Evolutionary conservation across 1,140 invertebrate genomes (phyloP), one percentile per base, ranked within the genome.

Genomic region (Zaprionus taronus): DNA sequence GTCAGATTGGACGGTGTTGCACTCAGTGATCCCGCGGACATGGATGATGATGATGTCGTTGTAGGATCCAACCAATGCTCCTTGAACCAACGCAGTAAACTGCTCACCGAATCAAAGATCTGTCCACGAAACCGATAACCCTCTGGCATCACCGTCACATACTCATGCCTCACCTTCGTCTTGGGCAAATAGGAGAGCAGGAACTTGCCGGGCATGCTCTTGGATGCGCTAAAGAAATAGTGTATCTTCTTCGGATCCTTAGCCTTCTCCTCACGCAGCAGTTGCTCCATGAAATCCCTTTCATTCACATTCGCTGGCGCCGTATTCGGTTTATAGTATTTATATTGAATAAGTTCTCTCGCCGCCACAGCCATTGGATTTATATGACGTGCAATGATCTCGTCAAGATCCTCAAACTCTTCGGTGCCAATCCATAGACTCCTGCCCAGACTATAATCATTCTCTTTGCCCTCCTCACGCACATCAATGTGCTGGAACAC

Each of bases 401-500:
- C 99, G 93, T 99, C 99, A 15, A 99, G 93, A 94, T 99, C 99
- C 94, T 99, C 99, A 93, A 98, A 99, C 86, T 99, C 97, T 86
- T 97, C 97, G 64, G 94, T 96, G 14, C 96, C 96, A 75, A 99
- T 99, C 95, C 96, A 97, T 0, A 99, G 93, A 53, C 79, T 93
- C 77, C 96, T 95, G 26, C 99, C 99, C 20, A 99, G 93, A 51
- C 98, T 98, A 91, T 99, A 99, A 0, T 96, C 96, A 92, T 99
- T 99, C 85, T 98, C 97, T 94, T 99, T 99, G 11, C 98, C 98
- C 92, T 99, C 96, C 93, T 99, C 99, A 26, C 95, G 94, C 0
- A 99, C 96, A 91, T 99, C 98, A 63, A 99, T 98, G 92, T 99
- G 98, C 92, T 99, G 98, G 91, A 97, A 97, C 69, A 99, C 97